Conservation (phyloP, 2,888 invertebrate genomes). For the Zaprionus lineosus region DNA sequence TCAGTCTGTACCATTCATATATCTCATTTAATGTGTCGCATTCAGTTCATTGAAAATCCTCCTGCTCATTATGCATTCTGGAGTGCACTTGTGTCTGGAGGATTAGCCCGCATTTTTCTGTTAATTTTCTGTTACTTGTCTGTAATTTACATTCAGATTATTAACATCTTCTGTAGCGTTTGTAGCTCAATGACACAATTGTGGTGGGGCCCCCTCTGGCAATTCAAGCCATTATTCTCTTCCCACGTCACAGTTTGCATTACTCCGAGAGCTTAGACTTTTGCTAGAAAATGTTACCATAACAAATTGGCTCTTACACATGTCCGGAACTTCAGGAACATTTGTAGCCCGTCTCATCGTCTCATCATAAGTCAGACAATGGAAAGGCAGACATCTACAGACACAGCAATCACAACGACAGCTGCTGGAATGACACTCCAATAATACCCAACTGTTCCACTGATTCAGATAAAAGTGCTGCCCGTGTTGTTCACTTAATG, state of each 20-base stretch:
- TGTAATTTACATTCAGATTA: neutral
- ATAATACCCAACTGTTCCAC: conserved; percentile 26
- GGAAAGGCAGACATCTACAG: conserved; percentile 14
- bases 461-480: conserved; percentile 24
- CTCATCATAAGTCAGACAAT: conserved; percentile 50
- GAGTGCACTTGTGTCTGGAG: neutral
- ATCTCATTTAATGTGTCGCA: too few species aligned
- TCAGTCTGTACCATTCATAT: too few species aligned
- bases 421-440: conserved; percentile 36
- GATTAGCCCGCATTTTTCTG: neutral
- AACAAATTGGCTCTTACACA: conserved; percentile 52
- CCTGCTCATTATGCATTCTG: neutral
- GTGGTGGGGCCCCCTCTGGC: neutral
- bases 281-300: conserved; percentile 43
- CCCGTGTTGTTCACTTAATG: too few species aligned
- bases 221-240: conserved; percentile 14
- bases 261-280: conserved; percentile 1
- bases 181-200: conserved; percentile 23
- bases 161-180: neutral
- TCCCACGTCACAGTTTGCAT: conserved; percentile 46
- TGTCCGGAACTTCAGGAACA: conserved; percentile 16
- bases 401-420: conserved; percentile 18
- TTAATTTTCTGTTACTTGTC: too few species aligned
- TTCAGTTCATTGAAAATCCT: too few species aligned
- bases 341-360: conserved; percentile 22